phyloP scores from a whole-genome alignment of 1,140 invertebrate species.

The Ostrea edulis region DNA sequence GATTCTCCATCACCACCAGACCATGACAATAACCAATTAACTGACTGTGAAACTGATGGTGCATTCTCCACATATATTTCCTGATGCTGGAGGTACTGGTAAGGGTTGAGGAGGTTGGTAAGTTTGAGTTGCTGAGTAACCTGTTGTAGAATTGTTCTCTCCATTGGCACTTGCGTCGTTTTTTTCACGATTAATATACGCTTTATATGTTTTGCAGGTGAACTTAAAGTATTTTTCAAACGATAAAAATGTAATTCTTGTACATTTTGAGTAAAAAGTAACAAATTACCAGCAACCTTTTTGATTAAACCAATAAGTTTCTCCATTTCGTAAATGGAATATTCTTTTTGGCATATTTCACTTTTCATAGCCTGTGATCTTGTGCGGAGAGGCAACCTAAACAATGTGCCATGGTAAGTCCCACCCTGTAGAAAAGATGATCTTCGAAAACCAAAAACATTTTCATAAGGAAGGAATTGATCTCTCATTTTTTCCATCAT shows the following conservation, averaged over 20 bases:
- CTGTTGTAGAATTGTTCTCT: background rate
- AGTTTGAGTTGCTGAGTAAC: background rate
- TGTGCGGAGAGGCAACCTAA: conserved; percentile 73
- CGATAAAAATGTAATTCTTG: conserved; percentile 51
- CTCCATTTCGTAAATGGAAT: conserved; percentile 63
- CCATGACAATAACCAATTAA: background rate
- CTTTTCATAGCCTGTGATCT: conserved; percentile 63
- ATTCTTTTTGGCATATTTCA: conserved; percentile 67
- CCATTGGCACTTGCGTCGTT: background rate
- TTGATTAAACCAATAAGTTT: conserved; percentile 65
- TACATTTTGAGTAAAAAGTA: conserved; percentile 75
- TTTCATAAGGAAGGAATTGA: background rate
- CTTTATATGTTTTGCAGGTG: background rate
- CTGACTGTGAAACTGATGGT: background rate
- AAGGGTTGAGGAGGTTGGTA: background rate
- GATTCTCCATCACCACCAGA: background rate
- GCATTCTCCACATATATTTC: background rate
- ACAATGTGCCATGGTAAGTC: conserved; percentile 68
- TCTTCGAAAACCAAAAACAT: background rate
- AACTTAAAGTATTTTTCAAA: background rate
- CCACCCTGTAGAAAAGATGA: background rate
- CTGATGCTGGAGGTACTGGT: background rate
- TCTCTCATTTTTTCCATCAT: background rate
- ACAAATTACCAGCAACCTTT: conserved; percentile 62
- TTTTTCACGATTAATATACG: background rate